Evolutionary conservation across 2,888 invertebrate genomes (phyloP), one percentile per base, ranked within the genome.

Genomic region (Machimus rusticus): DNA sequence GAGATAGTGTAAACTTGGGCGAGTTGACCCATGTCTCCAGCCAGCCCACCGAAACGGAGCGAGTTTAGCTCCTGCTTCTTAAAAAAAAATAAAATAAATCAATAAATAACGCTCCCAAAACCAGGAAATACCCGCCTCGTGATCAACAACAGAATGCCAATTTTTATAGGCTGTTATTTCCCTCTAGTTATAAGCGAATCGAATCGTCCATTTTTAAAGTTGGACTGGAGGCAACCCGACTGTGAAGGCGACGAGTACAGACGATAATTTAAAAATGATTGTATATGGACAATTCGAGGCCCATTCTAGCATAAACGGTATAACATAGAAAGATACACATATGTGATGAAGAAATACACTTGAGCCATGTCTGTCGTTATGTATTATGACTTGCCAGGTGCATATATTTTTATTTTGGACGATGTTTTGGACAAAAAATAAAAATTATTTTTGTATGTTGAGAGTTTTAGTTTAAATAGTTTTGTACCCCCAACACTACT

Each of bases 41-140:
- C 89, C 95, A 95, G 90, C 95, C 94, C 1, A 95, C 95, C 1
- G 95, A 95, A 90, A 94, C 93, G 84, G 94, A 94, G 90, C 92
- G 94, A n/a, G 93, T 94, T 74, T 93, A 92, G 89, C 23, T 37
- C 8, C 12, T 57, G 43, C 46, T 2, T 28, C 12, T 5, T 12
- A 4, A 19, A 19, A 1, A 43, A 19, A 46, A 34, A 34, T 34
- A 3, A 34, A 46, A 12, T n/a, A n/a, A n/a, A n/a, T n/a, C n/a
- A n/a, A n/a, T n/a, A n/a, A n/a, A 5, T n/a, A 43, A 43, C 43
- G 19, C 43, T 14, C 3, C 31, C 5, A 34, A 19, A 76, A 8
- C 76, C 14, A 19, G 6, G 39, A 51, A 51, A 37, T n/a, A 1
- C 16, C 34, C 14, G 37, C n/a, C 39, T 37, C 5, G 9, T 6